Evolutionary conservation across 2,888 invertebrate genomes (phyloP), one percentile per base, ranked within the genome.

Genomic region (Altica lythri): DNA sequence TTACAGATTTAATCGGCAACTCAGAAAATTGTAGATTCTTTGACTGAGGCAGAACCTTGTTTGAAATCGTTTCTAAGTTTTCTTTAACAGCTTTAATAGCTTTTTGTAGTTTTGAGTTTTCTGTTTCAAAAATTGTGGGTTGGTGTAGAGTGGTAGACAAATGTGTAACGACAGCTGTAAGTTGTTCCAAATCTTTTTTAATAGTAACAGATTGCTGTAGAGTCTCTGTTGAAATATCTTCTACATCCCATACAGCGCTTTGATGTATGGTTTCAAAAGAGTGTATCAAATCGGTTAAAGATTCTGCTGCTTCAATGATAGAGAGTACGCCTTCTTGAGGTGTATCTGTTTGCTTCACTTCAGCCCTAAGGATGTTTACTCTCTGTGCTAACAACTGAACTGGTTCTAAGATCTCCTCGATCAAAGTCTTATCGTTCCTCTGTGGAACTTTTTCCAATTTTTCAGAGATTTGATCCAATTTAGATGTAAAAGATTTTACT

Each of bases 101-200:
- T 30, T 44, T 57, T 37, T 57, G 51, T 16, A 63, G 32, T 49
- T 59, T 51, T 14, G 60, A 30, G 35, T 57, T 58, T 44, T 60
- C 55, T 37, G 37, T 14, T 53, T 57, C 42, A n/a, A 35, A 10
- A 19, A 57, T 19, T 43, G 61, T 56, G 45, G 61, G 56, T 42
- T 56, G 61, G 5, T 55, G 18, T 2, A 55, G 2, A 27, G 37
- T 10, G 30, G 55, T 37, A 19, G 52, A 54, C 5, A 44, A 48
- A 29, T 61, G 42, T 13, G 51, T 53, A 18, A 68, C 29, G n/a
- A 61, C 38, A 32, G 49, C 38, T 4, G 57, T 58, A 10, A 69
- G 34, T 38, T 62, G 61, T 40, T 66, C 44, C 12, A 68, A 40
- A n/a, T 66, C 64, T 50, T 60, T 55, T 19, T 47, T 55, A 32